These are phyloP conservation scores for Sinohyriopsis cumingii DNA, from an alignment of 2,888 invertebrate genomes.

Conservation along the genomic window DNA sequence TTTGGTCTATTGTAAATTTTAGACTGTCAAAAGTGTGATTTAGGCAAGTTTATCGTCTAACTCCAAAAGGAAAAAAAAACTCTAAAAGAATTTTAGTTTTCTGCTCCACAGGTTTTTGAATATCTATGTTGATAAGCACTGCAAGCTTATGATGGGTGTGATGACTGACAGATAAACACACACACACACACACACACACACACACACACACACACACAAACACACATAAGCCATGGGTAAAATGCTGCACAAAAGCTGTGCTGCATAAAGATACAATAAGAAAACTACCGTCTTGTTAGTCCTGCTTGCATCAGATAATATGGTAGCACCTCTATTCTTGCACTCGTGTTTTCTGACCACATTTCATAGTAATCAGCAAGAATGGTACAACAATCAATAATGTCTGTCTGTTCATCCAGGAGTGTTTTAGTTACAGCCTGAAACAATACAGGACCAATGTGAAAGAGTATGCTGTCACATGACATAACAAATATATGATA, in stretches of 20 bases:
- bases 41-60: no score
- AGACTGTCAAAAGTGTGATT: no score
- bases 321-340: conserved; percentile 44
- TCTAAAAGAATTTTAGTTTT: no score
- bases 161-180: no score
- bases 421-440: conserved; percentile 51
- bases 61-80: no score
- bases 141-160: no score
- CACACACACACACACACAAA: not conserved
- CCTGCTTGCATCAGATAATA: conserved; percentile 45
- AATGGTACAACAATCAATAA: conserved; percentile 36
- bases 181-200: no score
- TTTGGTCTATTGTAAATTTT: no score
- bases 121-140: no score
- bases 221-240: not conserved
- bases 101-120: no score
- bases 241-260: not conserved
- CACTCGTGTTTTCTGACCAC: conserved; percentile 42
- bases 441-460: conserved; percentile 2
- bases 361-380: conserved; percentile 59
- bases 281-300: conserved; percentile 43
- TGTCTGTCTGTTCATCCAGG: conserved; percentile 17
- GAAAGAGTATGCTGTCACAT: conserved; percentile 8
- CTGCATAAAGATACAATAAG: not conserved
- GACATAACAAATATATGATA: not conserved